These are phyloP conservation scores for Origma solitaria DNA, from an alignment of 2,113 vertebrate genomes.

Conservation along the genomic window DNA sequence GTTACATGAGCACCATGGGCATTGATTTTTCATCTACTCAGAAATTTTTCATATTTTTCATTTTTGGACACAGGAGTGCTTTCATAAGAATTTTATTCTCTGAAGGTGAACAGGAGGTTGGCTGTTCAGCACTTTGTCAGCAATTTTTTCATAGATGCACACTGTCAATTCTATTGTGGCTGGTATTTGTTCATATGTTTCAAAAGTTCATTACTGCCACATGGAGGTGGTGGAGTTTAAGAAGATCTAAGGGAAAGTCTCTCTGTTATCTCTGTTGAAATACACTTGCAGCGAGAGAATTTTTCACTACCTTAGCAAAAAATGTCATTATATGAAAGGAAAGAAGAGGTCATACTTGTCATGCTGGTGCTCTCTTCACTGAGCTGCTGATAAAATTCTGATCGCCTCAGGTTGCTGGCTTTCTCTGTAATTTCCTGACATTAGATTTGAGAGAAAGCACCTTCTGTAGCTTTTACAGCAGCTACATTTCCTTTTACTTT, in stretches of 20 bases:
- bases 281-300: not conserved
- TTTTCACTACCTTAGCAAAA: not conserved
- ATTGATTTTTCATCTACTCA: not conserved
- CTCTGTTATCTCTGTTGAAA: not conserved
- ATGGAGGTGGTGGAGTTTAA: not conserved
- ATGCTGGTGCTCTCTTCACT: not conserved
- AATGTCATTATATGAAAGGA: constrained; percentile 16
- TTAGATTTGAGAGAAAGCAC: not conserved
- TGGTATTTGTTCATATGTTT: not conserved
- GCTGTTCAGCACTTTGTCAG: not conserved
- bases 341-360: constrained; percentile 30
- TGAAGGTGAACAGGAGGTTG: not conserved
- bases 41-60: not conserved
- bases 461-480: not conserved
- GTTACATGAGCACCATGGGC: not conserved
- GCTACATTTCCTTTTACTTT: not conserved
- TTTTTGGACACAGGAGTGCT: not conserved
- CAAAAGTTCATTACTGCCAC: not conserved
- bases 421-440: constrained; percentile 26
- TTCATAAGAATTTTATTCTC: not conserved
- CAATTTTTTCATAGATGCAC: not conserved
- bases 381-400: constrained; percentile 6
- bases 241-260: not conserved
- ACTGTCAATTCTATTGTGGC: not conserved
- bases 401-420: not conserved